Evolutionary conservation across 2,888 invertebrate genomes (phyloP).

Genomic region (Antheraea assamensis): DNA sequence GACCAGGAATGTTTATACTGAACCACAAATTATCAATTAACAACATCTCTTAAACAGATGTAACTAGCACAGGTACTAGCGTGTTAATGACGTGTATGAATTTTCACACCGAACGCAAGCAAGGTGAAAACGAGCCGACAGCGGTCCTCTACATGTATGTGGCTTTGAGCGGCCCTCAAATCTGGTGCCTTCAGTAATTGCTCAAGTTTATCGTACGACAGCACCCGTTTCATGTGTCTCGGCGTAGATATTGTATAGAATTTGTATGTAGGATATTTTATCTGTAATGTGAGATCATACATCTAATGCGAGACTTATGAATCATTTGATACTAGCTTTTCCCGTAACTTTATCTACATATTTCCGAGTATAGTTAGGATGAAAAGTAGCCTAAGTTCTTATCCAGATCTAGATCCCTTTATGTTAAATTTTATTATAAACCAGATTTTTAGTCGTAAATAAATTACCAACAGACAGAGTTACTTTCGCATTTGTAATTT

Average conservation of each 20-base stretch:
- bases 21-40: constrained; percentile 23
- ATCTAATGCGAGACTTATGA: not conserved
- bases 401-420: too few relatives aligned
- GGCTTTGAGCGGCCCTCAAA: constrained; percentile 44
- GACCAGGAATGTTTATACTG: not conserved
- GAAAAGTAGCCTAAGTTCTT: too few relatives aligned
- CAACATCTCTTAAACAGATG: constrained; percentile 21
- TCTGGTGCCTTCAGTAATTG: constrained; percentile 47
- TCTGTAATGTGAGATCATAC: not conserved
- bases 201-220: constrained; percentile 48
- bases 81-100: constrained; percentile 38
- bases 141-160: constrained; percentile 36
- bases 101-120: constrained; percentile 20
- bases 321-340: not conserved
- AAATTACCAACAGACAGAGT: too few relatives aligned
- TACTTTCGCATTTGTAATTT: too few relatives aligned
- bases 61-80: constrained; percentile 27
- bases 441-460: too few relatives aligned
- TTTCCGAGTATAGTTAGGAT: too few relatives aligned
- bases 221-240: constrained; percentile 13
- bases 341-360: too few relatives aligned
- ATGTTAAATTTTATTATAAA: not conserved
- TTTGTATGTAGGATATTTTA: not conserved
- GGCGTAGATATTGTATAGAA: not conserved
- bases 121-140: constrained; percentile 28